A percentile compares a stretch with the other conserved stretches of the same genome.
These are phyloP conservation scores for Phalacrocorax aristotelis DNA, from an alignment of 2,113 vertebrate species.

Conservation along the genomic window DNA sequence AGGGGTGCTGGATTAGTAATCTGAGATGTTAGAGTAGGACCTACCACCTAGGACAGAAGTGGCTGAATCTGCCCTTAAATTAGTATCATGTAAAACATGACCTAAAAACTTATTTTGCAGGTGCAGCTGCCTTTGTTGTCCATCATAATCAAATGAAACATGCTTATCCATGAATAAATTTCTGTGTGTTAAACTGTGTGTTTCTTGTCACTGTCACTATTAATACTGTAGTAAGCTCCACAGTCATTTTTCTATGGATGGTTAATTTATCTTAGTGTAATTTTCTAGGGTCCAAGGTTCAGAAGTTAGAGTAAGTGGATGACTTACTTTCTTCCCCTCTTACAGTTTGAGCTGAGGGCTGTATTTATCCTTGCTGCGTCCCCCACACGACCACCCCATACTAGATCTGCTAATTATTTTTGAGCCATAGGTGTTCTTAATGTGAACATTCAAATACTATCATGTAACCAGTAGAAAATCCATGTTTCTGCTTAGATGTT, in stretches of 20 bases:
- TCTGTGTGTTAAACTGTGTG: background rate
- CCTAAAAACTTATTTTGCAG: background rate
- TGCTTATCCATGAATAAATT: background rate
- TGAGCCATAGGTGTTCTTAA: background rate
- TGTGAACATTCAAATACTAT: background rate
- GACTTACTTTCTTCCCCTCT: background rate
- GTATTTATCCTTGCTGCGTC: background rate
- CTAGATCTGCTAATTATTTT: background rate
- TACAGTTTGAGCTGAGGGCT: background rate
- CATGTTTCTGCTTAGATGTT: background rate
- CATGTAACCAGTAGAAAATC: background rate
- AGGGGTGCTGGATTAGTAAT: background rate
- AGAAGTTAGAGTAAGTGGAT: background rate
- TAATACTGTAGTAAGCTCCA: background rate
- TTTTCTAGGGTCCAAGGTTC: background rate
- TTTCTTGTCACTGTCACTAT: background rate
- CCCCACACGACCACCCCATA: no score
- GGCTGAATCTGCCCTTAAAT: background rate
- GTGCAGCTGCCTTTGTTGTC: background rate
- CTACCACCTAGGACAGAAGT: background rate
- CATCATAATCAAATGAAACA: background rate
- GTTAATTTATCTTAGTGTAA: background rate
- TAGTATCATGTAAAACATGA: background rate
- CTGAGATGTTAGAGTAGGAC: background rate
- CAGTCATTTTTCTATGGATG: background rate